Base-by-base conservation (phyloP, 2,888 invertebrate genomes). In the Stratiomys singularior region DNA sequence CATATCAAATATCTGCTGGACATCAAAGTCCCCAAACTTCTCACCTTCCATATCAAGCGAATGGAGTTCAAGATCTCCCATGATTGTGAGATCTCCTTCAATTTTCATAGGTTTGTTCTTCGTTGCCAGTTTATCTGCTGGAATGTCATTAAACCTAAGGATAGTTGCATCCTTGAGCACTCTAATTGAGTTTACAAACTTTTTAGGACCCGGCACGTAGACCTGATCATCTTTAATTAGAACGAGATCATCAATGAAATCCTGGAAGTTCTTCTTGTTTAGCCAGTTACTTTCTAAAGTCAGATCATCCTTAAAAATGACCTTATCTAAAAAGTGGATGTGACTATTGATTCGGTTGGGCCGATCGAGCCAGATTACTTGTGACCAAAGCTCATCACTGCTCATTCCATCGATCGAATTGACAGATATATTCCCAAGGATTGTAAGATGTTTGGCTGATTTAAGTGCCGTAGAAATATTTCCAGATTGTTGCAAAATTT, bases 201-300 rank as follows among this genome's bases (percentile, higher is more conserved):
- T 80, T 82, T 86, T 86, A 1, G 77, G 64, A 3, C 83, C 84
- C 0, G 78, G 76, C 15, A 88, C 79, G 27, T 76, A 78, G 7
- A 86, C 76, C 46, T 83, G 80, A 15, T 82, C 80, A 21, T 25
- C 23, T 80, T 84, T 86, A 78, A 86, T 87, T 46, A 83, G 82
- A 0, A 89, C 84, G 15, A 89, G 83, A 79, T 88, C 88, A 0
- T 85, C 80, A 0, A 88, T 78, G 18, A 88, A 83, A 13, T 83
- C 81, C 0, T 86, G 83, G 78, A 89, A 86, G 69, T 86, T 77
- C 0, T 85, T 81, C 1, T 83, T 83, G 80, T 88, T 87, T 7
- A 88, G 83, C 15, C 85, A 83, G 28, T 86, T 84, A 2, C 44
- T 74, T 74, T 82, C 79, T 0, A 87, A 77, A n/a, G 79, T 64